Evolutionary conservation across 2,113 vertebrate genomes (phyloP).

Genomic region (Leptodactylus fuscus): DNA sequence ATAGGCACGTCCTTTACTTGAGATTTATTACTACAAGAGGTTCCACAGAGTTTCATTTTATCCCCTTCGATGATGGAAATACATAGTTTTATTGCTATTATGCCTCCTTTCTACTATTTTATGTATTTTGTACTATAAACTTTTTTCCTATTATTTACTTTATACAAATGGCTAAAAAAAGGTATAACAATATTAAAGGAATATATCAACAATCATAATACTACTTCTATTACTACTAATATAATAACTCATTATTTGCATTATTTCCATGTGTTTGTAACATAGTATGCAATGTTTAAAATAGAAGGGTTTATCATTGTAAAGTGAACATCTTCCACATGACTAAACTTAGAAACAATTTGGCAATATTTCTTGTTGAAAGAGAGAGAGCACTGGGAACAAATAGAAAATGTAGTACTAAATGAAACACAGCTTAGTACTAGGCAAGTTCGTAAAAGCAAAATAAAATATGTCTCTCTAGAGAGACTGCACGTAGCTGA

Average conservation of each 20-base stretch:
- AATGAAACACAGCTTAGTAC: slow-evolving; percentile 27
- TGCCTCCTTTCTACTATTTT: no score
- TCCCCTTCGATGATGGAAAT: background rate
- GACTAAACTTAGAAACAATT: background rate
- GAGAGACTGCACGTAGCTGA: slow-evolving; percentile 14
- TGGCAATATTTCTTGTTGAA: slow-evolving; percentile 36
- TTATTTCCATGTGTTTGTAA: background rate
- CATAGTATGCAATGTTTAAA: background rate
- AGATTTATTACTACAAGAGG: background rate
- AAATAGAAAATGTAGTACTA: slow-evolving; percentile 46
- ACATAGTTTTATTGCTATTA: no score
- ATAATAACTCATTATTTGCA: background rate
- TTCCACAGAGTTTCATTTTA: background rate
- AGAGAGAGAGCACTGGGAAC: slow-evolving; percentile 1
- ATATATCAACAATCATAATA: no score
- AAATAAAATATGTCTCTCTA: slow-evolving; percentile 50
- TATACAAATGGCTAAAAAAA: no score
- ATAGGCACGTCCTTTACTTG: background rate
- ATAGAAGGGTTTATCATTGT: background rate
- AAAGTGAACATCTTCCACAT: slow-evolving; percentile 7
- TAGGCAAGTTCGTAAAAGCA: slow-evolving; percentile 33
- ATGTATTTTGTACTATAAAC: no score
- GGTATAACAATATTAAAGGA: no score
- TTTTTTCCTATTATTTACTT: no score
- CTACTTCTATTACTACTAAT: no score